Evolutionary conservation across 2,888 invertebrate species (phyloP).

Genomic region (Pyrocoelia pectoralis): DNA sequence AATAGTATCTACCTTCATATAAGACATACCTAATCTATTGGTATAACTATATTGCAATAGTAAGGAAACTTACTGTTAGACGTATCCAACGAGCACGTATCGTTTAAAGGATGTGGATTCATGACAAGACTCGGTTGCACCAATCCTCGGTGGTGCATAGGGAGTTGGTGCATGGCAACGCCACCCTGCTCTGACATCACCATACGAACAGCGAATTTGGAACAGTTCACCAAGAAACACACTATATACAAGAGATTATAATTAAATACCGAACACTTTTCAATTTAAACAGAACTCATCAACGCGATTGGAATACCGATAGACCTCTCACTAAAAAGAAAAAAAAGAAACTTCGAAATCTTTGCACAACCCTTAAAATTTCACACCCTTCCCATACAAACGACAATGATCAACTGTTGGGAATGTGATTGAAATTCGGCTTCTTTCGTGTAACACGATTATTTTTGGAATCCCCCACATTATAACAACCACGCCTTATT

Average conservation of each 20-base stretch:
- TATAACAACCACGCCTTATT: constrained; percentile 43
- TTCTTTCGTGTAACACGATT: constrained; percentile 42
- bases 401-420: constrained; percentile 42
- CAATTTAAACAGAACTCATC: not conserved
- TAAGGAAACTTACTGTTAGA: constrained; percentile 58
- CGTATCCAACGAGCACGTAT: constrained; percentile 55
- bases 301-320: not conserved
- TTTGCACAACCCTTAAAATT: constrained; percentile 1
- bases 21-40: too few relatives aligned
- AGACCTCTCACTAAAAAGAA: not conserved
- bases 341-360: constrained; percentile 14
- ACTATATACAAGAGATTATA: not conserved
- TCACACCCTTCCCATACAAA: constrained; percentile 37
- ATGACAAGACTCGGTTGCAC: constrained; percentile 69
- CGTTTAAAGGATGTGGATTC: constrained; percentile 61
- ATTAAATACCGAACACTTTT: not conserved
- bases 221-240: constrained; percentile 40
- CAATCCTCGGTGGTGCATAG: constrained; percentile 66
- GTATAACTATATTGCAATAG: too few relatives aligned
- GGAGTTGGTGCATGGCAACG: constrained; percentile 71
- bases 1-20: too few relatives aligned
- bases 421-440: constrained; percentile 39
- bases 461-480: constrained; percentile 42
- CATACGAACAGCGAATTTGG: constrained; percentile 60
- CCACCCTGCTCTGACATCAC: constrained; percentile 73